Conservation (phyloP, 2,797 vertebrate species). For the Bucorvus abyssinicus region DNA sequence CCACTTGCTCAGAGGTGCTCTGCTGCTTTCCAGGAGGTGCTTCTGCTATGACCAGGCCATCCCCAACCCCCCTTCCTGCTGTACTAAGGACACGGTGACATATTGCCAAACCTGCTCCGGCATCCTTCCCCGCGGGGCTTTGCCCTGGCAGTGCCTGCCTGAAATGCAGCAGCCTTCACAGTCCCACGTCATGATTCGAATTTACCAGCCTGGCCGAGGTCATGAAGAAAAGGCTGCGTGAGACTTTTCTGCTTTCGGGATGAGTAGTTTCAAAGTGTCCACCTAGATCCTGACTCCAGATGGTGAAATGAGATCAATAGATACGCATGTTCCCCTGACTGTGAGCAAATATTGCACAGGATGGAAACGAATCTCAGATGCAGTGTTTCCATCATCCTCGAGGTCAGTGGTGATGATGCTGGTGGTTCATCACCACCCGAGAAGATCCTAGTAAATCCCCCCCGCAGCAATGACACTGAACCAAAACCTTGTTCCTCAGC, state of each 20-base stretch:
- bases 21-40: background rate
- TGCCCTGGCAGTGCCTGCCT: too few species aligned
- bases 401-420: rapidly evolving
- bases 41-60: background rate
- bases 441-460: background rate
- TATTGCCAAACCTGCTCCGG: background rate
- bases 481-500: background rate
- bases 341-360: background rate
- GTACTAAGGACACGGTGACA: background rate
- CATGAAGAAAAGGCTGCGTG: background rate
- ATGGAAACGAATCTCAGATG: rapidly evolving
- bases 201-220: background rate
- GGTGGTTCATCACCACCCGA: rapidly evolving
- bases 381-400: background rate
- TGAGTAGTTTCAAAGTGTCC: background rate
- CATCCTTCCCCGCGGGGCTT: background rate
- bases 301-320: background rate
- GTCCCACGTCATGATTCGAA: background rate
- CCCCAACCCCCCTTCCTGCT: background rate
- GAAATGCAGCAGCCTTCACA: rapidly evolving
- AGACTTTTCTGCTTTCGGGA: background rate
- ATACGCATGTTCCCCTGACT: background rate
- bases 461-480: rapidly evolving
- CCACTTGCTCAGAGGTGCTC: background rate
- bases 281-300: background rate